Evolutionary conservation across 23 tunicate genomes (phyloP).

Genomic region (Corella eumyota): DNA sequence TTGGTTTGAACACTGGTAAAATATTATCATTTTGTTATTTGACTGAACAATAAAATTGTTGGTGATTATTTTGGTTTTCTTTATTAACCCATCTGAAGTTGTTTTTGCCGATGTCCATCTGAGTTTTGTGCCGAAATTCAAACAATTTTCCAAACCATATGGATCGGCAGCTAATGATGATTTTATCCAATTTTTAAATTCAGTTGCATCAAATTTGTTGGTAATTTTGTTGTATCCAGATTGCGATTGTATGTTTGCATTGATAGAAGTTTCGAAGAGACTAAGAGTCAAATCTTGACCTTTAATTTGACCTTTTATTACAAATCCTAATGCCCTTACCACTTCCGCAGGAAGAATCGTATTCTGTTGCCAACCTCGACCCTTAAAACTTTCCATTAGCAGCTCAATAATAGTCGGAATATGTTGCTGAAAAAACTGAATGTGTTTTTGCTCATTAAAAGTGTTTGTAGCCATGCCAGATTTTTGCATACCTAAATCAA

Average conservation of each 20-base stretch:
- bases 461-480: conserved; percentile 10
- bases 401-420: conserved; percentile 49
- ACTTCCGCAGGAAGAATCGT: conserved; percentile 20
- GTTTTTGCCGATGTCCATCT: conserved; percentile 42
- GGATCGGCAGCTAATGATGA: conserved; percentile 32
- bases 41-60: conserved; percentile 14
- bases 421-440: conserved; percentile 38
- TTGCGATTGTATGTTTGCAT: conserved; percentile 16
- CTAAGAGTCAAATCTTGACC: conserved; percentile 12
- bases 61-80: conserved; percentile 24
- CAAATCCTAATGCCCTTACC: conserved; percentile 24
- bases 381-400: conserved; percentile 24
- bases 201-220: conserved; percentile 23
- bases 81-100: conserved; percentile 4
- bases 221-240: conserved; percentile 40
- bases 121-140: conserved; percentile 25
- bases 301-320: conserved; percentile 20
- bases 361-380: too few relatives aligned
- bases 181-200: conserved; percentile 49
- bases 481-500: conserved; percentile 8
- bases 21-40: conserved; percentile 23
- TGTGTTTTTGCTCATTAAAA: conserved; percentile 51
- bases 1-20: conserved; percentile 60
- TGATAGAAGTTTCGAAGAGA: conserved; percentile 27
- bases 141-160: conserved; percentile 25